phyloP scores from a whole-genome alignment of 2,888 invertebrate genomes.

The Pandemis cinnamomeana region DNA sequence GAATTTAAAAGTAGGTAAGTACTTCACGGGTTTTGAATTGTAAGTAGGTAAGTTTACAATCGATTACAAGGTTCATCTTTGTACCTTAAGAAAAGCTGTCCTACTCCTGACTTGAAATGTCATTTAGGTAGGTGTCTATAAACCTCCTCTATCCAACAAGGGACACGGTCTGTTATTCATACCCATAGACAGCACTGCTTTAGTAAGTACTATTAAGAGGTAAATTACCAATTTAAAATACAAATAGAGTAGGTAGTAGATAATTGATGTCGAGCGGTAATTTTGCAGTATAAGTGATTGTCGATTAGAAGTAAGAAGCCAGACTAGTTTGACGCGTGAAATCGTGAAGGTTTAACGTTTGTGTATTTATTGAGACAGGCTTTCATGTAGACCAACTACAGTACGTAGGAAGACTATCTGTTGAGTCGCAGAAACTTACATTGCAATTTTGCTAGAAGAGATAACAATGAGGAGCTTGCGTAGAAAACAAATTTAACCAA shows the following conservation, averaged over 20 bases:
- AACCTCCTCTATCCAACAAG: too few relatives aligned
- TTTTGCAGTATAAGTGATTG: not conserved
- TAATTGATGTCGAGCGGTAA: too few relatives aligned
- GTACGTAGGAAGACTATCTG: not conserved
- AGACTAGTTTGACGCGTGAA: not conserved
- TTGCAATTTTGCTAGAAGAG: not conserved
- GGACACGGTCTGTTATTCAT: too few relatives aligned
- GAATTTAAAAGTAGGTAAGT: not conserved
- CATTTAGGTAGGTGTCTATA: too few relatives aligned
- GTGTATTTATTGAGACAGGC: constrained; percentile 4
- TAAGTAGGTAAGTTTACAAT: not conserved
- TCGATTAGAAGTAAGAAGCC: not conserved
- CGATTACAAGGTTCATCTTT: not conserved
- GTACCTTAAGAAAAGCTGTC: not conserved
- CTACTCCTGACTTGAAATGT: too few relatives aligned
- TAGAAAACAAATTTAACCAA: too few relatives aligned
- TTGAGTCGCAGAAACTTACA: not conserved
- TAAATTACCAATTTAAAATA: too few relatives aligned
- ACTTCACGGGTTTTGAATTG: constrained; percentile 16
- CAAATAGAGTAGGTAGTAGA: too few relatives aligned
- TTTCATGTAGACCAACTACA: not conserved
- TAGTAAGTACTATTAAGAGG: too few relatives aligned
- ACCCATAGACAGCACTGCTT: too few relatives aligned
- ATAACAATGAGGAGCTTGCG: not conserved
- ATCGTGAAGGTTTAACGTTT: constrained; percentile 3